Conservation (phyloP, 2,888 invertebrate genomes). For the Tinea pellionella region DNA sequence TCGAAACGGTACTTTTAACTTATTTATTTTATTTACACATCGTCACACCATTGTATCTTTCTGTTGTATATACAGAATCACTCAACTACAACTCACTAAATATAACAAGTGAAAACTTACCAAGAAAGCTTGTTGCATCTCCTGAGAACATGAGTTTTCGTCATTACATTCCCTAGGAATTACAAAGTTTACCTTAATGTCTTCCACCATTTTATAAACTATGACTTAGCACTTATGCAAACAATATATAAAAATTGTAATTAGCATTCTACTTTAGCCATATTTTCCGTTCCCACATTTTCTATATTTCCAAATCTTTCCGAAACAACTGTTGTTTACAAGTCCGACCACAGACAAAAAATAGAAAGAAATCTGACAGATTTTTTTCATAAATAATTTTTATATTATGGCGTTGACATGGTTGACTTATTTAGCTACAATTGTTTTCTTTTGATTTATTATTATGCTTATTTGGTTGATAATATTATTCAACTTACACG, state of each 20-base stretch:
- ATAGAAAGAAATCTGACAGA: not conserved
- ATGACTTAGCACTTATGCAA: not conserved
- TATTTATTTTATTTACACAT: too few species aligned
- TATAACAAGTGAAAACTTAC: too few species aligned
- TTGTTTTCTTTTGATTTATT: too few species aligned
- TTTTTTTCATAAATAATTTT: not conserved
- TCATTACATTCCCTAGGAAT: slow-evolving; percentile 54
- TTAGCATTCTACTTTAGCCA: not conserved
- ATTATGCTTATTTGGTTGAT: too few species aligned
- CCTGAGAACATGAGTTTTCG: slow-evolving; percentile 67
- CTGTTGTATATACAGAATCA: too few species aligned
- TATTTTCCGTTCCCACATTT: not conserved
- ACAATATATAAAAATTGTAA: not conserved
- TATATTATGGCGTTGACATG: too few species aligned
- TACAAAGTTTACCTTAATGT: slow-evolving; percentile 63
- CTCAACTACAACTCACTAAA: too few species aligned
- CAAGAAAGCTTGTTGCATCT: slow-evolving; percentile 71
- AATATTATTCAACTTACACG: too few species aligned
- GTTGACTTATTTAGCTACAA: too few species aligned
- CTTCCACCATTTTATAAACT: slow-evolving; percentile 37
- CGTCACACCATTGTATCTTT: too few species aligned
- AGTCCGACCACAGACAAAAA: not conserved
- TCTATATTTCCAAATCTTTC: not conserved
- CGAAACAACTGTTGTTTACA: not conserved
- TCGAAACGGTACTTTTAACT: too few species aligned